Evolutionary conservation across 2,113 vertebrate species (phyloP).

Genomic region (Agapornis roseicollis): DNA sequence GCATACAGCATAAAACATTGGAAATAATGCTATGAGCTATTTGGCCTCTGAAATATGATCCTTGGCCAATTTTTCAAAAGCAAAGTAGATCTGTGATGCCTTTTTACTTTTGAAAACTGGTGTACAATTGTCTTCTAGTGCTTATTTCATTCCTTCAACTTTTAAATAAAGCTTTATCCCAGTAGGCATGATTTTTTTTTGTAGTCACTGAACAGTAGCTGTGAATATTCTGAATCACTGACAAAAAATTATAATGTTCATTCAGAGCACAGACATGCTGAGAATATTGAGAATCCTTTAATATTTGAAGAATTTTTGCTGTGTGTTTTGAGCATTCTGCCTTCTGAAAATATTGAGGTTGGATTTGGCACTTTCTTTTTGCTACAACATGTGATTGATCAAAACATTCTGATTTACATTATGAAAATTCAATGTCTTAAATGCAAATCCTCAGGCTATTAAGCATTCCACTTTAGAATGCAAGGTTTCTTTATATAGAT

Average conservation of each 20-base stretch:
- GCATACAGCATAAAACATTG: conserved; percentile 62
- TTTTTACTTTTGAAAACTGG: conserved; percentile 73
- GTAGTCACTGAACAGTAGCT: conserved; percentile 49
- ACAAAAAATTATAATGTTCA: conserved; percentile 72
- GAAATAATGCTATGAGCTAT: conserved; percentile 71
- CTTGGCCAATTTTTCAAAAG: conserved; percentile 71
- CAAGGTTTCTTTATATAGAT: not conserved
- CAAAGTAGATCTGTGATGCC: conserved; percentile 64
- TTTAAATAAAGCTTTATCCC: conserved; percentile 71
- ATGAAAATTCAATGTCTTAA: conserved; percentile 35
- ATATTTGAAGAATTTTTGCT: conserved; percentile 39
- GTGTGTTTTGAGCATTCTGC: conserved; percentile 15
- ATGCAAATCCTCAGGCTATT: conserved; percentile 43
- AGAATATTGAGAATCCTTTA: conserved; percentile 61
- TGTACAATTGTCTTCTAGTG: conserved; percentile 68
- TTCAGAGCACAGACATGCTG: conserved; percentile 46
- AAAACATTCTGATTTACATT: conserved; percentile 50
- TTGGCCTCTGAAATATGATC: conserved; percentile 70
- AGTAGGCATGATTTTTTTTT: conserved; percentile 65
- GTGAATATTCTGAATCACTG: conserved; percentile 69
- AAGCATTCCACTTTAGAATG: not conserved
- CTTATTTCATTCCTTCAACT: conserved; percentile 68
- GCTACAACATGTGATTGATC: conserved; percentile 47
- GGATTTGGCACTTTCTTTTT: conserved; percentile 19
- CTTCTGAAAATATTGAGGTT: conserved; percentile 34